phyloP scores from a whole-genome alignment of 2,888 invertebrate genomes.

The Aphidoletes aphidimyza region DNA sequence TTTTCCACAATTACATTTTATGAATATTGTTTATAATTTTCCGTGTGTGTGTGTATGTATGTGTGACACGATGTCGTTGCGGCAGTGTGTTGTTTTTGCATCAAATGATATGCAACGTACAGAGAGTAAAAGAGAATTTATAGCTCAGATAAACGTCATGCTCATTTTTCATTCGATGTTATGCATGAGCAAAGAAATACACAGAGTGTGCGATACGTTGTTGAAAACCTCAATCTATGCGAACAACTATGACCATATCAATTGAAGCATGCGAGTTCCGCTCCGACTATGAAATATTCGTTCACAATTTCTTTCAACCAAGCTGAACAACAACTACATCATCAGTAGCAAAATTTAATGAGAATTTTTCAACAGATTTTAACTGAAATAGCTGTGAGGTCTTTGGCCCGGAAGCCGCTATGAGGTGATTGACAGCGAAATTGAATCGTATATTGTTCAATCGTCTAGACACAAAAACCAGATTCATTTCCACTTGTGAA shows the following conservation, averaged over 20 bases:
- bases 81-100: background rate
- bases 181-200: background rate
- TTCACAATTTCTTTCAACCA: background rate
- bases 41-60: background rate
- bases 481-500: no score
- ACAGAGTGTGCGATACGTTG: background rate
- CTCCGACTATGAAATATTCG: background rate
- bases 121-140: background rate
- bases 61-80: background rate
- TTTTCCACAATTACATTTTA: conserved; percentile 46
- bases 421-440: no score
- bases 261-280: background rate
- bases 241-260: background rate
- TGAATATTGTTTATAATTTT: conserved; percentile 49
- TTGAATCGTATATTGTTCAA: no score
- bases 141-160: conserved; percentile 30
- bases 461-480: no score
- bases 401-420: no score
- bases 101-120: conserved; percentile 9
- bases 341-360: background rate
- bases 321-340: background rate
- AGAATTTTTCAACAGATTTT: no score
- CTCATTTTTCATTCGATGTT: conserved; percentile 47
- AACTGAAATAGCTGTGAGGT: no score
- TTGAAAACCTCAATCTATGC: conserved; percentile 6